Evolutionary conservation across 1,140 invertebrate genomes (phyloP).

Genomic region (Heliconius nattereri): DNA sequence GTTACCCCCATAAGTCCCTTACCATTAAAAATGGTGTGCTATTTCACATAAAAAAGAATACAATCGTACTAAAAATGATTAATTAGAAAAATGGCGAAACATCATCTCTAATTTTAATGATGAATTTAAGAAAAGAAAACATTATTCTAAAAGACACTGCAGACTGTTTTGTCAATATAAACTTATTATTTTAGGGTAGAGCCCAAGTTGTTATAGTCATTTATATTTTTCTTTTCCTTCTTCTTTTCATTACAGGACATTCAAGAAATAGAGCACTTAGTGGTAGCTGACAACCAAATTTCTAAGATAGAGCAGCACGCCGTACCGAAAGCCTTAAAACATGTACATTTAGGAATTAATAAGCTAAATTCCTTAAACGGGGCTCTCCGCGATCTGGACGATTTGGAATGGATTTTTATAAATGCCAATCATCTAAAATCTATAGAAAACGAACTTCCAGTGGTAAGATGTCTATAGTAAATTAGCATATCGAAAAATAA

Average conservation of each 20-base stretch:
- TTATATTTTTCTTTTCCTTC: background rate
- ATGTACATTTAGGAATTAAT: slow-evolving; percentile 88
- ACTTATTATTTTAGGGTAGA: no score
- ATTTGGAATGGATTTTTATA: slow-evolving; percentile 89
- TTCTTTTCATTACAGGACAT: slow-evolving; percentile 73
- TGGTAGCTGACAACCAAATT: slow-evolving; percentile 87
- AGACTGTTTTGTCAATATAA: no score
- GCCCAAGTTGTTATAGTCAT: no score
- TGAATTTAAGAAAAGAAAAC: no score
- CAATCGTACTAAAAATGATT: no score
- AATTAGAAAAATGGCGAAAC: no score
- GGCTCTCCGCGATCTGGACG: slow-evolving; percentile 85
- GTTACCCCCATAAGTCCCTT: no score
- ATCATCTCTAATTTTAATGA: no score
- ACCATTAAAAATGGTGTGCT: no score
- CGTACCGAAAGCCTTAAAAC: slow-evolving; percentile 84
- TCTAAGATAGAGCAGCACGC: slow-evolving; percentile 85
- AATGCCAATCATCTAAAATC: slow-evolving; percentile 88
- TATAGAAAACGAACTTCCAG: slow-evolving; percentile 88
- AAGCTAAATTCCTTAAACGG: slow-evolving; percentile 87
- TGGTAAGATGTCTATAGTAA: slow-evolving; percentile 54
- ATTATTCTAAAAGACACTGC: no score
- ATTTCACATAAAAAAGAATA: no score
- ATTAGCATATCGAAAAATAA: background rate
- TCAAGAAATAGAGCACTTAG: slow-evolving; percentile 84